phyloP scores from a whole-genome alignment of 2,797 vertebrate species.

The Alectoris magna region DNA sequence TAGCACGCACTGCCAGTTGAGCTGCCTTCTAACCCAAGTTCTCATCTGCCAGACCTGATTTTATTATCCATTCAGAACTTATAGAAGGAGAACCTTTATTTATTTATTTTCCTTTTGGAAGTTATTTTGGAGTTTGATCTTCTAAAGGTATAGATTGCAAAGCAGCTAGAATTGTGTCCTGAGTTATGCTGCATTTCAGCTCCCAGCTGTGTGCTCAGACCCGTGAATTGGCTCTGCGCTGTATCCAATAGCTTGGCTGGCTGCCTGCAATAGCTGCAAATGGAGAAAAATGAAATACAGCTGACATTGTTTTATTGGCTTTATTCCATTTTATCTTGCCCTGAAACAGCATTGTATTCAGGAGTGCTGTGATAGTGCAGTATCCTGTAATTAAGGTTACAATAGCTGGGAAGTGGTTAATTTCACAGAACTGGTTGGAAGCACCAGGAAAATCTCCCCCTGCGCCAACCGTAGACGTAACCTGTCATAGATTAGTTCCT shows the following conservation, averaged over 20 bases:
- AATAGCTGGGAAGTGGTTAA: neutral
- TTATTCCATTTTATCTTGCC: neutral
- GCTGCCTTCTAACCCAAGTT: neutral
- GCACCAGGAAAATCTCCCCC: neutral
- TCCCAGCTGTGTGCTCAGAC: neutral
- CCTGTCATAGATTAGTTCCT: neutral
- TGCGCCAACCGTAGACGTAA: neutral
- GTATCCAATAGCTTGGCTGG: neutral
- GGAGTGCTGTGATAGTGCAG: neutral
- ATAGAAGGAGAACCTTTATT: neutral
- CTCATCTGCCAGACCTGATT: neutral
- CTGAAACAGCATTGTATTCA: conserved; percentile 6
- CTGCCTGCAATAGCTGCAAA: neutral
- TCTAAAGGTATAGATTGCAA: neutral
- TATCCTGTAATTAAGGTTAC: conserved; percentile 1
- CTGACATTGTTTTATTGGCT: neutral
- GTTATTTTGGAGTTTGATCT: neutral
- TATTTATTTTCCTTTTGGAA: too few relatives aligned
- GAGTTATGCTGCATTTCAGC: neutral
- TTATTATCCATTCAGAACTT: neutral
- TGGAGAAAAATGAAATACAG: neutral
- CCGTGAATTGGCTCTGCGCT: neutral
- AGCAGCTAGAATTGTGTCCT: neutral
- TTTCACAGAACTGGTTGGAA: neutral
- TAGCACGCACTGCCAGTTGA: neutral